Conservation (phyloP, 2,888 invertebrate genomes). For the Isotomurus palustris region DNA sequence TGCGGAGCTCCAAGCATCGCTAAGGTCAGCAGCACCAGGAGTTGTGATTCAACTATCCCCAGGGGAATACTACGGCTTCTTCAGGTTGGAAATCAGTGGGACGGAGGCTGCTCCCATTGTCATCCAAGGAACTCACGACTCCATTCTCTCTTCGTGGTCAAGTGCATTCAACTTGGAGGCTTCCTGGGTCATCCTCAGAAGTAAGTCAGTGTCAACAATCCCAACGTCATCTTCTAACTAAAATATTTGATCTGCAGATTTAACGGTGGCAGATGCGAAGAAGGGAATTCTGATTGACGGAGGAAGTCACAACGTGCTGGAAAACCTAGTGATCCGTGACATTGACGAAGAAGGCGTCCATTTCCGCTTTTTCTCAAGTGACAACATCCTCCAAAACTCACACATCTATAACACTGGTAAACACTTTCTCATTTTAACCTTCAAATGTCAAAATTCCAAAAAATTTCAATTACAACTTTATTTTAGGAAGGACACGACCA, state of each 20-base stretch:
- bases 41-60: background rate
- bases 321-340: slow-evolving; percentile 28
- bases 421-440: background rate
- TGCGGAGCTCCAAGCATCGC: background rate
- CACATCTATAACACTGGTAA: slow-evolving; percentile 27
- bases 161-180: slow-evolving; percentile 36
- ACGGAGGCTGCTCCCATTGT: slow-evolving; percentile 21
- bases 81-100: slow-evolving; percentile 26
- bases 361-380: slow-evolving; percentile 30
- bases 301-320: slow-evolving; percentile 31
- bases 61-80: slow-evolving; percentile 30
- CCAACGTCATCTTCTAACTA: background rate
- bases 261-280: slow-evolving; percentile 28
- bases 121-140: slow-evolving; percentile 20
- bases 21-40: background rate
- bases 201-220: background rate
- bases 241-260: slow-evolving; percentile 9
- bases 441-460: background rate
- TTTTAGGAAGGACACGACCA: slow-evolving; percentile 20
- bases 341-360: slow-evolving; percentile 38
- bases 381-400: slow-evolving; percentile 23
- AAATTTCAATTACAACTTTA: background rate
- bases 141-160: slow-evolving; percentile 28
- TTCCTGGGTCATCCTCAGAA: slow-evolving; percentile 22
- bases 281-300: slow-evolving; percentile 35